phyloP scores from a whole-genome alignment of 1,140 invertebrate species.

The Drosophila pseudoobscura region DNA sequence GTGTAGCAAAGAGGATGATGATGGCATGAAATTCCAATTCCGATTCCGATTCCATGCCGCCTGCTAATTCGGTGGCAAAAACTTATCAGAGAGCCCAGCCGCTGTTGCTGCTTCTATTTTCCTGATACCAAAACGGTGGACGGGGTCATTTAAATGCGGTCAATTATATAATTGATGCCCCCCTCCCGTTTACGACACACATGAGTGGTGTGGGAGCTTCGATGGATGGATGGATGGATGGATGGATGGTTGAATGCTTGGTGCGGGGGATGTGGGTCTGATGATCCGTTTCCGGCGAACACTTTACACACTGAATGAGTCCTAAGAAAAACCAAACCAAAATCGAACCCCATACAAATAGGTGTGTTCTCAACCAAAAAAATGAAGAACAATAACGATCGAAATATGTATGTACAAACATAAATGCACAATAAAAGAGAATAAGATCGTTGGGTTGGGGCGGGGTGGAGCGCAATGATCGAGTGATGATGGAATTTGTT shows the following conservation, averaged over 20 bases:
- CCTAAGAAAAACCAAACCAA: slow-evolving; percentile 2
- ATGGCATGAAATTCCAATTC: too few species aligned
- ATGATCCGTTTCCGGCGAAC: slow-evolving; percentile 57
- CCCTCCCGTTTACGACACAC: neutral
- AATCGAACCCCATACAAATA: slow-evolving; percentile 29
- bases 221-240: slow-evolving; percentile 15
- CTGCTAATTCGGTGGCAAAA: neutral
- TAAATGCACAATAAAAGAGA: too few species aligned
- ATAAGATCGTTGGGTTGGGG: too few species aligned
- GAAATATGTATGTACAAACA: too few species aligned
- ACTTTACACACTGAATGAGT: slow-evolving; percentile 20
- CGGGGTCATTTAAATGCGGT: slow-evolving; percentile 51
- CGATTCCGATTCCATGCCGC: too few species aligned
- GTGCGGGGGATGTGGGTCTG: slow-evolving; percentile 21
- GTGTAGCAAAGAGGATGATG: neutral
- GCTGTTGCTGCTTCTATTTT: neutral
- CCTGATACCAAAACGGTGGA: slow-evolving; percentile 28
- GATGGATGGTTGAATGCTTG: neutral
- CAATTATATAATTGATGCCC: slow-evolving; percentile 63
- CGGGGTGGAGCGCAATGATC: neutral
- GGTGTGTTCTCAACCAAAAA: too few species aligned
- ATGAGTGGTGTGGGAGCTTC: slow-evolving; percentile 15
- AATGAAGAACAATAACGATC: neutral
- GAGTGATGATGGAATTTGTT: slow-evolving; percentile 32
- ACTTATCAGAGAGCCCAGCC: slow-evolving; percentile 3